Evolutionary conservation across 2,113 vertebrate species (phyloP).

Genomic region (Rutilus rutilus): DNA sequence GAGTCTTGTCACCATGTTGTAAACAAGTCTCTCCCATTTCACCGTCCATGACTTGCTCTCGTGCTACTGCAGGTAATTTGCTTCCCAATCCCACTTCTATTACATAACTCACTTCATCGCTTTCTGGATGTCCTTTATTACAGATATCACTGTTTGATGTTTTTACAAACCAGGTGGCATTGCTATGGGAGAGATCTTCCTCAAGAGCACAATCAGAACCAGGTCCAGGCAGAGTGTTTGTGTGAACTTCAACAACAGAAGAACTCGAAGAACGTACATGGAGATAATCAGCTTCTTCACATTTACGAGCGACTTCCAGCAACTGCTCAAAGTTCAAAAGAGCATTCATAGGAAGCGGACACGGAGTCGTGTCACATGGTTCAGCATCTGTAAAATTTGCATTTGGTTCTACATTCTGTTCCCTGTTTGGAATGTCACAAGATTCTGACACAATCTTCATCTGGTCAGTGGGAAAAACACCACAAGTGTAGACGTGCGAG

Average conservation of each 20-base stretch:
- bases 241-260: neutral
- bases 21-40: constrained; percentile 9
- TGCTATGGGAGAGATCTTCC: neutral
- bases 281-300: neutral
- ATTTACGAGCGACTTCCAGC: neutral
- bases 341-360: neutral
- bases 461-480: constrained; percentile 1
- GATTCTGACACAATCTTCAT: neutral
- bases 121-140: constrained; percentile 28
- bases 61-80: neutral
- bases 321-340: neutral
- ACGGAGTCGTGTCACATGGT: constrained; percentile 1
- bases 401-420: constrained; percentile 15
- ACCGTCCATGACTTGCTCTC: neutral
- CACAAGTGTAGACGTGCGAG: neutral
- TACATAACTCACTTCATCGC: neutral
- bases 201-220: neutral
- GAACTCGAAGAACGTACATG: neutral
- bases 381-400: neutral
- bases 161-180: neutral
- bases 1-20: neutral
- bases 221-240: neutral
- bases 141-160: neutral
- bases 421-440: constrained; percentile 4
- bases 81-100: neutral